phyloP scores from a whole-genome alignment of 2,797 vertebrate genomes.

The Oreochromis grahami region DNA sequence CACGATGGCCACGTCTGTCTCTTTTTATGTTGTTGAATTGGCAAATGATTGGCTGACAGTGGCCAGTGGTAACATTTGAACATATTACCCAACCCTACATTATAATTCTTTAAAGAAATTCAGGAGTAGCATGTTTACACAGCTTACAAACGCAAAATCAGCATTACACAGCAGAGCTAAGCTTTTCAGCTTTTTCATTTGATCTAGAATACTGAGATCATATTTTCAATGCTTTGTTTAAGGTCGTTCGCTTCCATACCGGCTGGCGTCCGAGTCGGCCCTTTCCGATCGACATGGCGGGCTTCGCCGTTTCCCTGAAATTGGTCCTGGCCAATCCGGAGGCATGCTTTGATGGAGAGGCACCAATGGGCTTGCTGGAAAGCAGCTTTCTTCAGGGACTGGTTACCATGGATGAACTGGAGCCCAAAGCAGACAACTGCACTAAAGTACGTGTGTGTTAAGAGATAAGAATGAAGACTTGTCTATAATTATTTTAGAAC shows the following conservation, averaged over 20 bases:
- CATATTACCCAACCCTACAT: background rate
- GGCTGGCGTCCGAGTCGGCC: slow-evolving; percentile 90
- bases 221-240: background rate
- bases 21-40: background rate
- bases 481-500: background rate
- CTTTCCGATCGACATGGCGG: slow-evolving; percentile 92
- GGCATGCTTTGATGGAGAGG: slow-evolving; percentile 82
- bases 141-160: background rate
- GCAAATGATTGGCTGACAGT: background rate
- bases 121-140: background rate
- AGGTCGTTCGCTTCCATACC: slow-evolving; percentile 87
- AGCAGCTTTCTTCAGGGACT: slow-evolving; percentile 87
- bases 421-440: slow-evolving; percentile 89
- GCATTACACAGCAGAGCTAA: background rate
- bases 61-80: background rate
- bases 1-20: background rate
- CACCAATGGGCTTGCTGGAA: slow-evolving; percentile 88
- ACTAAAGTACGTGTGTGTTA: slow-evolving; percentile 73
- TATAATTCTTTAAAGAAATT: background rate
- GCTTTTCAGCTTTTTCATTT: background rate
- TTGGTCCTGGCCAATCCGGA: slow-evolving; percentile 79
- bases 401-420: slow-evolving; percentile 86
- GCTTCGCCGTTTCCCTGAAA: slow-evolving; percentile 85
- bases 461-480: background rate
- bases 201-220: background rate